These are phyloP conservation scores for Holothuria glaberrima DNA, from an alignment of 35 echinoderm and acorn worm species.

Conservation along the genomic window DNA sequence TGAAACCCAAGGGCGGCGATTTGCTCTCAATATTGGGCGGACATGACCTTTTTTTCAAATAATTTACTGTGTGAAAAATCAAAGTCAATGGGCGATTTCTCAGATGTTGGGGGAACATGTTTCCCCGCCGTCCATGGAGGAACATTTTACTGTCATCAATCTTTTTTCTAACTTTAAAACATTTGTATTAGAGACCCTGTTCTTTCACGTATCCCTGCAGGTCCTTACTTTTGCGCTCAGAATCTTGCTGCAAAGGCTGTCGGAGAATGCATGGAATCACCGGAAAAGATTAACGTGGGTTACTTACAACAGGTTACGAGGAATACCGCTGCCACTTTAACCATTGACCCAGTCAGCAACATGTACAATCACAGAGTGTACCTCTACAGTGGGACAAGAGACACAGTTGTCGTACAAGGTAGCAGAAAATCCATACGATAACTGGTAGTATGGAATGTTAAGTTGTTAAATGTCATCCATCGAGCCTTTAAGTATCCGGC, in stretches of 20 bases:
- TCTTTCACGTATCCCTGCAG: not conserved
- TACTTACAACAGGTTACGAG: slow-evolving; percentile 44
- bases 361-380: slow-evolving; percentile 22
- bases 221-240: slow-evolving; percentile 82
- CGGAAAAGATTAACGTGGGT: slow-evolving; percentile 50
- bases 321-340: not conserved
- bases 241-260: slow-evolving; percentile 14
- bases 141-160: no score
- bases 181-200: no score
- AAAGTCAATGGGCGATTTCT: no score
- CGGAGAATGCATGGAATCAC: slow-evolving; percentile 14
- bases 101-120: no score
- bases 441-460: no score
- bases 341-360: slow-evolving; percentile 19
- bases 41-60: no score
- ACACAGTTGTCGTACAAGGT: slow-evolving; percentile 20
- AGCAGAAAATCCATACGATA: not conserved
- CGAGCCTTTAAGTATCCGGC: no score
- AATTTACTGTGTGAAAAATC: no score
- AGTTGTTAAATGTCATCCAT: not conserved
- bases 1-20: no score
- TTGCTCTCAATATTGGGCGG: no score
- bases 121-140: no score
- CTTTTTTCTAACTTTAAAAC: no score
- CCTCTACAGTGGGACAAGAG: slow-evolving; percentile 30